A percentile compares a stretch with the other conserved stretches of the same genome.
These are phyloP conservation scores for Xenopus laevis DNA, from an alignment of 2,113 vertebrate genomes.

Conservation along the genomic window DNA sequence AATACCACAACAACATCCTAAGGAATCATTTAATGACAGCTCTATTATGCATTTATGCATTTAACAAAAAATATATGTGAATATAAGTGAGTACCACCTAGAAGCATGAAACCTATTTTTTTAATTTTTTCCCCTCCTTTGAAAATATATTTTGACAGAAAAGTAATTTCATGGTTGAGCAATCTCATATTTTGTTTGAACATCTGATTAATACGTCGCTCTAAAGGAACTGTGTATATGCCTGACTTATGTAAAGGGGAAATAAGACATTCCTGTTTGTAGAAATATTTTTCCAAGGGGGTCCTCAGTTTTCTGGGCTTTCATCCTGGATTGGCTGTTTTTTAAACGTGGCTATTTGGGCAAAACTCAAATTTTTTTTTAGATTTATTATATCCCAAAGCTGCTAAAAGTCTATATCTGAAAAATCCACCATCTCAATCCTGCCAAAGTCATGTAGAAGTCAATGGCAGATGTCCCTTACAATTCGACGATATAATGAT, in stretches of 20 bases:
- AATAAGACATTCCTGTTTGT: too few species aligned
- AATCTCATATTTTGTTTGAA: slow-evolving; percentile 28
- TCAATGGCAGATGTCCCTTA: too few species aligned
- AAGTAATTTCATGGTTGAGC: slow-evolving; percentile 38
- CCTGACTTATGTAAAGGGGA: not conserved
- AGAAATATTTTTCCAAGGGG: too few species aligned
- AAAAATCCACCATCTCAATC: too few species aligned
- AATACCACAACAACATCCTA: slow-evolving; percentile 33
- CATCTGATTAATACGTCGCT: slow-evolving; percentile 20
- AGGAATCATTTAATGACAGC: slow-evolving; percentile 34
- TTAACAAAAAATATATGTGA: slow-evolving; percentile 18
- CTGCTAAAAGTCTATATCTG: too few species aligned
- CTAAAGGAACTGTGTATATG: slow-evolving; percentile 19
- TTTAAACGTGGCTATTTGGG: too few species aligned
- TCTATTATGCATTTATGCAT: slow-evolving; percentile 18
- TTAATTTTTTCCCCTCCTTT: slow-evolving; percentile 30
- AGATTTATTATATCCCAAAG: too few species aligned
- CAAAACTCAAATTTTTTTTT: too few species aligned
- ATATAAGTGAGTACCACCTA: slow-evolving; percentile 29
- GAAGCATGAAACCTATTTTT: slow-evolving; percentile 26
- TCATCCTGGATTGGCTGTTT: too few species aligned
- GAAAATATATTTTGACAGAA: slow-evolving; percentile 30
- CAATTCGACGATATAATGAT: too few species aligned
- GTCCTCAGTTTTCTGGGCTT: too few species aligned
- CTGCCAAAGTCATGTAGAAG: too few species aligned